Conservation (phyloP, 2,113 vertebrate species). For the Gulo gulo region DNA sequence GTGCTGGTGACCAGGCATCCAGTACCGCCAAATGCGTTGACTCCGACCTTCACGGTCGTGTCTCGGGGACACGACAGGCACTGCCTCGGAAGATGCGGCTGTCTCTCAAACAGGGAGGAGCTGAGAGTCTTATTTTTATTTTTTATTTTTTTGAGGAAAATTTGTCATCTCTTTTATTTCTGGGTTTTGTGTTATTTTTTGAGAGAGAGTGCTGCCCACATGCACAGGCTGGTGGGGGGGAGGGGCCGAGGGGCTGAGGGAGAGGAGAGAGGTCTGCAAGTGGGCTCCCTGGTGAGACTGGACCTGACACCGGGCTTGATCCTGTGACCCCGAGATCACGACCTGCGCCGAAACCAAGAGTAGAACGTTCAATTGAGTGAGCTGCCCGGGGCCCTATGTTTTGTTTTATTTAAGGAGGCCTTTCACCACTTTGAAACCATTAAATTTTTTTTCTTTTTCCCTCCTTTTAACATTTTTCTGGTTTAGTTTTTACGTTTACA, state of each 20-base stretch:
- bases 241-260: too few species aligned
- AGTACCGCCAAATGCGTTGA: rapidly evolving
- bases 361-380: not conserved
- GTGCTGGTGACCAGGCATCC: not conserved
- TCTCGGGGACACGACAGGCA: not conserved
- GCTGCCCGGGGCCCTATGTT: not conserved
- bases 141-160: not conserved
- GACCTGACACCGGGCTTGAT: not conserved
- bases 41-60: not conserved
- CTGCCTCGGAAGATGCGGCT: not conserved
- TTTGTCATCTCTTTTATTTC: not conserved
- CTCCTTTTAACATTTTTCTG: not conserved
- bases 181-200: not conserved
- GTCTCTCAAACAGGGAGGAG: not conserved
- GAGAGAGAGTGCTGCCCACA: not conserved
- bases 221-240: not conserved
- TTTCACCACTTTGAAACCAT: not conserved
- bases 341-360: not conserved
- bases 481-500: not conserved
- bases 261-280: not conserved
- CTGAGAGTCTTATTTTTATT: not conserved
- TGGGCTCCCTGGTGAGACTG: not conserved
- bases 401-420: not conserved
- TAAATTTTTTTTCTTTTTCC: not conserved
- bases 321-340: not conserved